Conservation (phyloP, 2,888 invertebrate genomes). For the Hirudinaria manillensis region DNA sequence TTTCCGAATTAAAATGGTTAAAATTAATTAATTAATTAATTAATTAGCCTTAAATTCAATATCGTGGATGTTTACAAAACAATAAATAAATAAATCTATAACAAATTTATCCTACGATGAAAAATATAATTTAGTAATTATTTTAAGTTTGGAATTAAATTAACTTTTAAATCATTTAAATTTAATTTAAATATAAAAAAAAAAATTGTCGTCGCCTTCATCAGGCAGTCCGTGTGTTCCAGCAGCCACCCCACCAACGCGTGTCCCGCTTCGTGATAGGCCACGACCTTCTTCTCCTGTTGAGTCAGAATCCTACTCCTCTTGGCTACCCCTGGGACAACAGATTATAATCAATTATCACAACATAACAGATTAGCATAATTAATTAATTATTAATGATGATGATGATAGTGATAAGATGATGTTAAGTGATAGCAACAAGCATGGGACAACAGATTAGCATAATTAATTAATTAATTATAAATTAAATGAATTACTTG, state of each 20-base stretch:
- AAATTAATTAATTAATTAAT: background rate
- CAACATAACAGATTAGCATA: too few relatives aligned
- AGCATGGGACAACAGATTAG: too few relatives aligned
- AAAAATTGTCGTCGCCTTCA: conserved; percentile 64
- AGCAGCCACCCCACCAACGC: conserved; percentile 92
- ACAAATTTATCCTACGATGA: background rate
- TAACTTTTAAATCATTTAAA: too few relatives aligned
- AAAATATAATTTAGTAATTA: too few relatives aligned
- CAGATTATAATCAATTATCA: background rate
- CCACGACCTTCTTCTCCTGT: conserved; percentile 59
- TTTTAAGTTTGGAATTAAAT: too few relatives aligned
- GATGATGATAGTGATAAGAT: too few relatives aligned
- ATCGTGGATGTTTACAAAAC: background rate
- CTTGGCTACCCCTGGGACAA: conserved; percentile 69
- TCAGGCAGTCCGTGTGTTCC: conserved; percentile 82
- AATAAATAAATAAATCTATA: background rate
- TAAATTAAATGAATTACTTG: too few relatives aligned
- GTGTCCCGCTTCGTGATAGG: conserved; percentile 77
- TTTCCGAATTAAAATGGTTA: conserved; percentile 60
- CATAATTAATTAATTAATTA: too few relatives aligned
- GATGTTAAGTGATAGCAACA: too few relatives aligned
- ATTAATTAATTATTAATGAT: too few relatives aligned
- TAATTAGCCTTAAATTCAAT: background rate
- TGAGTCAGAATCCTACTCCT: conserved; percentile 71
- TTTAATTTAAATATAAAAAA: background rate